Base-by-base conservation (phyloP, 1,140 invertebrate species). In the Manduca sexta region DNA sequence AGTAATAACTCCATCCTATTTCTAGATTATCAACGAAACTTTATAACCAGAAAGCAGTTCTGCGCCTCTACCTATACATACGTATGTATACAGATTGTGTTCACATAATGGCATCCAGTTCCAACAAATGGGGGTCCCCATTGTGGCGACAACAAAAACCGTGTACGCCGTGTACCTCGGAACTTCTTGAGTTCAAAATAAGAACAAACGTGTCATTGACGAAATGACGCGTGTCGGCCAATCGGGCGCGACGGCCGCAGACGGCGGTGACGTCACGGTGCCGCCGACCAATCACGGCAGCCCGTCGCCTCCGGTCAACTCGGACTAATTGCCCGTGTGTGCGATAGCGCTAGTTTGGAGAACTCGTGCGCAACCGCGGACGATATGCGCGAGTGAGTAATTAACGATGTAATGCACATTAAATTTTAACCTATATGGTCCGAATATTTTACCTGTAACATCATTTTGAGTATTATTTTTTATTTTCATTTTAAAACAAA, bases 311-410 rank as follows among this genome's bases (percentile, higher is more conserved):
- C 69, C 77, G 81, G 79, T 84, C 81, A 84, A 79, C 77, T 83
- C 75, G 75, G 71, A 75, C 77, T 84, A 84, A 84, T 84, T 84
- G 81, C 75, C 76, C 72, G 77, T 85, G 81, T 85, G 81, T 85
- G 81, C 77, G 69, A 77, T 79, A 83, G 81, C 74, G 64, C 62
- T 74, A 68, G 65, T 64, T 69, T 69, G 69, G 61, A 74, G 75
- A 81, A 72, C 66, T 62, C 59, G 69, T 76, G 76, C 77, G 73
- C 73, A 55, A 44, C 72, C 70, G 72, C 67, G 61, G 65, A 67
- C 64, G 21, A 5, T 26, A 26, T 26, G 21, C 21, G 21, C n/a
- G n/a, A n/a, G 8, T 8, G 21, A 26, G 8, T 26, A 26, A 26
- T 26, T 26, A 26, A 26, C 21, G 4, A 8, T 8, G 21, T 26